Evolutionary conservation across 2,888 invertebrate genomes (phyloP).

Genomic region (Onchidella celtica): DNA sequence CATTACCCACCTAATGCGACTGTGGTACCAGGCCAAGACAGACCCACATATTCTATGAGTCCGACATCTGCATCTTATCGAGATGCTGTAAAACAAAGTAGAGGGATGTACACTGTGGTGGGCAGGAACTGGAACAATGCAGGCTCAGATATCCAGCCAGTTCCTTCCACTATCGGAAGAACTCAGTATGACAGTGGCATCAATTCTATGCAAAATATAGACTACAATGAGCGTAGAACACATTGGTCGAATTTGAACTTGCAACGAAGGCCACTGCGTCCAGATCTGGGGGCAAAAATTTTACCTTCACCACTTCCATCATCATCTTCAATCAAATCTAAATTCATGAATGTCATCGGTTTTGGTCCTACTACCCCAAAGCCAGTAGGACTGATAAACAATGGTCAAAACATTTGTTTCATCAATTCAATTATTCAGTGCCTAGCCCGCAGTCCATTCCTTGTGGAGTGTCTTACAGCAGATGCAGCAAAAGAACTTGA

Average conservation of each 20-base stretch:
- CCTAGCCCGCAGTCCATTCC: slow-evolving; percentile 71
- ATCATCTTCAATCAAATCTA: slow-evolving; percentile 60
- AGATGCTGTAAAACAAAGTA: slow-evolving; percentile 35
- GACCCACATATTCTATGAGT: slow-evolving; percentile 45
- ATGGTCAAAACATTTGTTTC: slow-evolving; percentile 77
- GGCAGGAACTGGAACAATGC: slow-evolving; percentile 39
- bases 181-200: background rate
- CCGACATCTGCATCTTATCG: slow-evolving; percentile 3
- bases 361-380: slow-evolving; percentile 53
- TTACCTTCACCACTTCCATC: slow-evolving; percentile 7
- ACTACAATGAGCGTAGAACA: background rate
- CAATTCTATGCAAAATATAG: background rate
- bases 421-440: slow-evolving; percentile 78
- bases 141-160: background rate
- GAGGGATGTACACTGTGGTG: background rate
- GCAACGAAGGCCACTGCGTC: slow-evolving; percentile 37
- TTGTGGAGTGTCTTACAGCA: slow-evolving; percentile 60
- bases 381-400: slow-evolving; percentile 73
- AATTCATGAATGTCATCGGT: slow-evolving; percentile 68
- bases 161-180: background rate
- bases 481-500: slow-evolving; percentile 64
- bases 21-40: slow-evolving; percentile 51
- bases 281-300: background rate
- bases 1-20: slow-evolving; percentile 54
- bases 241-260: slow-evolving; percentile 34